These are phyloP conservation scores for Spheniscus mendiculus DNA, from an alignment of 2,113 vertebrate genomes.

Conservation along the genomic window DNA sequence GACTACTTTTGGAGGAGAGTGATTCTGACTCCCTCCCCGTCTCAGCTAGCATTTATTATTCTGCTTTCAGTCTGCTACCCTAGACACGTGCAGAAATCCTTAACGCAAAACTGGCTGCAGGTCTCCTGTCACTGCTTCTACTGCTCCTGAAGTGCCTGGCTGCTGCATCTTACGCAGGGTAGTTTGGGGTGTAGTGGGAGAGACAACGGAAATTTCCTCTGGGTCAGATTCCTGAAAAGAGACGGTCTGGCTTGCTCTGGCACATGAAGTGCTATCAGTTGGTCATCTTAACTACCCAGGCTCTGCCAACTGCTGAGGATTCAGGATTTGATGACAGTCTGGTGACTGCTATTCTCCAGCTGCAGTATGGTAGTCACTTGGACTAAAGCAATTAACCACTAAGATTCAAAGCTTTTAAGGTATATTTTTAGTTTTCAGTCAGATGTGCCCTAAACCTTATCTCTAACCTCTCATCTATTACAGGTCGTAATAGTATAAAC, in stretches of 20 bases:
- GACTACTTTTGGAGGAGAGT: neutral
- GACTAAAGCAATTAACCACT: neutral
- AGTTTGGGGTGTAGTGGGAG: neutral
- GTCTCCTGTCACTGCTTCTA: neutral
- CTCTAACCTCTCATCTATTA: neutral
- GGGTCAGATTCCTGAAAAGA: neutral
- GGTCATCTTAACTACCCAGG: neutral
- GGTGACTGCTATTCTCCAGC: neutral
- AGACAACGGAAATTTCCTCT: neutral
- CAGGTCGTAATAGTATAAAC: neutral
- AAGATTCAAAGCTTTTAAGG: neutral
- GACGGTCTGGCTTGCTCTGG: neutral
- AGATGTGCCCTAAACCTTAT: neutral
- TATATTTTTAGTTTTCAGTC: neutral
- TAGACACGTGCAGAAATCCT: neutral
- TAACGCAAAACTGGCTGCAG: neutral
- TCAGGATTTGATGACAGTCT: neutral
- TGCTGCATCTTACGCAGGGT: neutral
- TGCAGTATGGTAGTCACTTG: neutral
- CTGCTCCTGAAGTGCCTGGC: neutral
- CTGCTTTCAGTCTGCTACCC: neutral
- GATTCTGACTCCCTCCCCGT: neutral
- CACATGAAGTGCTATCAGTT: neutral
- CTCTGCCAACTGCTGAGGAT: neutral
- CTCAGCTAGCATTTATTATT: neutral